A percentile compares a stretch with the other conserved stretches of the same genome.
Conservation (phyloP, 2,888 invertebrate species). For the Spilosoma lubricipeda region DNA sequence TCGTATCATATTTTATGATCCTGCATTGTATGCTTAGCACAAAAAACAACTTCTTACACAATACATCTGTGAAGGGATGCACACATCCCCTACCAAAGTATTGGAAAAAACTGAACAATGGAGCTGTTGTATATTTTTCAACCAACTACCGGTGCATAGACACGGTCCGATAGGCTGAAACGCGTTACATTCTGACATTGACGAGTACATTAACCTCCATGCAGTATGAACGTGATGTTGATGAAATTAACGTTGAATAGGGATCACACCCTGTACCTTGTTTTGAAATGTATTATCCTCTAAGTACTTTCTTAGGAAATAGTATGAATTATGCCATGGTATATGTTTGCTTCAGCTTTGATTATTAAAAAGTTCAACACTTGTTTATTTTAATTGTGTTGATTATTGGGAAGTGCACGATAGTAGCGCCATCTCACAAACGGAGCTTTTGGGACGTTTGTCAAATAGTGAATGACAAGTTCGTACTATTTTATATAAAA, state of each 20-base stretch:
- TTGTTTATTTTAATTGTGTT: neutral
- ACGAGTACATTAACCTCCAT: constrained; percentile 58
- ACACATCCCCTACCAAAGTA: constrained; percentile 29
- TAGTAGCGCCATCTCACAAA: too few relatives aligned
- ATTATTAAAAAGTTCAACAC: neutral
- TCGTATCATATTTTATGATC: constrained; percentile 10
- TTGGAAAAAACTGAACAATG: constrained; percentile 47
- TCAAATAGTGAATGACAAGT: too few relatives aligned
- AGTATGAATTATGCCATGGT: neutral
- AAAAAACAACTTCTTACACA: constrained; percentile 28
- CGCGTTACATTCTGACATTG: constrained; percentile 53
- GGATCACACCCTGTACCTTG: constrained; percentile 27
- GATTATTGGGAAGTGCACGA: too few relatives aligned
- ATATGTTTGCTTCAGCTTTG: neutral
- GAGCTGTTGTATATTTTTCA: constrained; percentile 45
- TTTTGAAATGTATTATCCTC: constrained; percentile 3
- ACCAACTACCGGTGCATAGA: constrained; percentile 39
- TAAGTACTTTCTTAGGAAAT: neutral
- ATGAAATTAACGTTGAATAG: constrained; percentile 38
- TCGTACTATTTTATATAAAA: too few relatives aligned
- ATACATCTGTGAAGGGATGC: constrained; percentile 22
- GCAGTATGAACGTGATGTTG: constrained; percentile 33
- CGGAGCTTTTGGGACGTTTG: too few relatives aligned
- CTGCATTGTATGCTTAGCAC: constrained; percentile 12
- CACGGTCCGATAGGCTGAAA: constrained; percentile 49